Evolutionary conservation across 2,888 invertebrate genomes (phyloP), one percentile per base, ranked within the genome.

Genomic region (Ochlodes sylvanus): DNA sequence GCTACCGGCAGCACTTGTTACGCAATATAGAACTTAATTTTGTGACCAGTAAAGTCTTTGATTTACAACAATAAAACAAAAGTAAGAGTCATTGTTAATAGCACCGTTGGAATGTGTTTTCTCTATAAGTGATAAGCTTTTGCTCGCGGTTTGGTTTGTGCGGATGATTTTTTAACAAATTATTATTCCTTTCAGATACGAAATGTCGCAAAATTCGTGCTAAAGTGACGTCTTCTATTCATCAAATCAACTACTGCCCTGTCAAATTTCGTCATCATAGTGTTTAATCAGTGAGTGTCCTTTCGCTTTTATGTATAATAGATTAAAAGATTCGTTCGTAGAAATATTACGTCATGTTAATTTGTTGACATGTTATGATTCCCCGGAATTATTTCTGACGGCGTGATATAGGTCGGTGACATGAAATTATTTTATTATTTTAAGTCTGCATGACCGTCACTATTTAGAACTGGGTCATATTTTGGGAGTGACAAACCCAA

Each of bases 351-450:
- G 15, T 55, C 34, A 55, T 34, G 32, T 55, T 54, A 54, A 12
- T 21, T 10, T 9, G 34, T 34, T 15, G 34, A 34, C 15, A 55
- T 34, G 55, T 7, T 34, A 34, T 55, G 55, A 55, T 34, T 54
- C 54, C 27, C 9, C 10, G 21, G 34, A 55, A 34, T 55, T 34
- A 55, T 55, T 55, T 34, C 15, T 7, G 55, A 32, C 34, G 55
- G n/a, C 32, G 32, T 34, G 52, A 55, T 55, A 15, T 34, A 55
- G 55, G 34, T 15, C 55, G 55, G 55, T 55, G 55, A 52, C 52
- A 52, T 52, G 52, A 6, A 52, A 52, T 17, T 12, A 52, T 52
- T 52, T 52, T 14, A 27, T 7, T 21, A 12, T 27, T 6, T 14
- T 27, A 21, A 52, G n/a, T 38, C 38, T 12, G 38, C 12, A 38